These are phyloP conservation scores for Marmota flaviventris DNA, from an alignment of 2,113 vertebrate genomes.

Conservation along the genomic window DNA sequence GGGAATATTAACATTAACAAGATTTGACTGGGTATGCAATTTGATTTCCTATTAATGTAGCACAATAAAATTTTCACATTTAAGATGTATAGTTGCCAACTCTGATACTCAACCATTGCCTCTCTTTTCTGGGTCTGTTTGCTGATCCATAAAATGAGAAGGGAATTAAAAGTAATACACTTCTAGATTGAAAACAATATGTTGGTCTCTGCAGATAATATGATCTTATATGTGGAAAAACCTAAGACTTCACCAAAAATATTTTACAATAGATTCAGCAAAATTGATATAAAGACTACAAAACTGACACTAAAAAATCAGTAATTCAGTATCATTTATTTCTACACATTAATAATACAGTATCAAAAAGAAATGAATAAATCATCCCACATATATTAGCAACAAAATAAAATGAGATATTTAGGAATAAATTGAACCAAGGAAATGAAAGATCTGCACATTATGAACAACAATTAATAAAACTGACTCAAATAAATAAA, in stretches of 20 bases:
- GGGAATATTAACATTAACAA: background rate
- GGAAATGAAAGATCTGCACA: background rate
- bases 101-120: background rate
- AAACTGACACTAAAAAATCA: background rate
- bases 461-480: background rate
- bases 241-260: background rate
- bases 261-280: background rate
- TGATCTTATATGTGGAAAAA: background rate
- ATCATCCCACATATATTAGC: background rate
- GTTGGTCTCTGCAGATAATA: background rate
- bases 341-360: background rate
- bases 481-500: background rate
- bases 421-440: background rate
- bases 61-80: background rate
- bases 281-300: background rate
- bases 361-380: background rate
- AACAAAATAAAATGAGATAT: background rate
- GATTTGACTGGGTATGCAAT: background rate
- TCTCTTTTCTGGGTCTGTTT: background rate
- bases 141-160: background rate
- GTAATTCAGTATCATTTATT: background rate
- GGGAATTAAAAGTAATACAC: background rate
- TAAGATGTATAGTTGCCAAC: background rate
- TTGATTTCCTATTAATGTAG: slow-evolving; percentile 34
- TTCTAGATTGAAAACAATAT: slow-evolving; percentile 30